Evolutionary conservation across 30 jellyfish, hydroid and myxozoan genomes (phyloP), one percentile per base, ranked within the genome.

Genomic region (Hydractinia echinata): DNA sequence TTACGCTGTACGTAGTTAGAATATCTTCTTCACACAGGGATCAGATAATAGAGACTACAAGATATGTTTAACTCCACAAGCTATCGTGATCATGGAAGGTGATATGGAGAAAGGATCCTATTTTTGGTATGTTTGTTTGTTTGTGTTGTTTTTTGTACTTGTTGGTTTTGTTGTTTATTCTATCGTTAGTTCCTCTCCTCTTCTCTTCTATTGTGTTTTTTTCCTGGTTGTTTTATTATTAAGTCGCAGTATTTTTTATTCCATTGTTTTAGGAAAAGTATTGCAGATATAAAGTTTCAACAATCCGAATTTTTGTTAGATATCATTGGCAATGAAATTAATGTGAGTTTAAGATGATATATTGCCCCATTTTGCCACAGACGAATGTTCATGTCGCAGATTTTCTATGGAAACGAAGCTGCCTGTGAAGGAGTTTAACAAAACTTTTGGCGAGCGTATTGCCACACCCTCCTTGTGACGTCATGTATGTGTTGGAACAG

Each of bases 41-140:
- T 95, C 81, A 55, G 94, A 85, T 82, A 81, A 81, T 10, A 80
- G 81, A 61, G 94, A 87, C 60, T 79, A 82, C 81, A 86, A 54
- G 71, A 78, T 92, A 19, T 96, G 98, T n/a, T 76, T 92, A 11
- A 70, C 95, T 51, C 95, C 98, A 5, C 69, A 79, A 20, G 98
- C 96, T 4, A 76, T 92, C 15, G 21, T 72, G 49, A 52, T 92
- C 18, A 67, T 81, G 55, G 81, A 76, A 66, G 96, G 83, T 44
- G 66, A 61, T 51, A 89, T 83, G 54, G 84, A 79, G 55, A 79
- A 87, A 7, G 93, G 97, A 1, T 89, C 85, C 21, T 76, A 81
- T 51, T 84, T 85, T 60, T 92, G 98, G 98, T 92, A 87, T 14
- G 87, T 82, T 15, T n/a, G n/a, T n/a, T n/a, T n/a, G n/a, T n/a